Evolutionary conservation across 1,140 invertebrate species (phyloP).

Genomic region (Charaxes varanes): DNA sequence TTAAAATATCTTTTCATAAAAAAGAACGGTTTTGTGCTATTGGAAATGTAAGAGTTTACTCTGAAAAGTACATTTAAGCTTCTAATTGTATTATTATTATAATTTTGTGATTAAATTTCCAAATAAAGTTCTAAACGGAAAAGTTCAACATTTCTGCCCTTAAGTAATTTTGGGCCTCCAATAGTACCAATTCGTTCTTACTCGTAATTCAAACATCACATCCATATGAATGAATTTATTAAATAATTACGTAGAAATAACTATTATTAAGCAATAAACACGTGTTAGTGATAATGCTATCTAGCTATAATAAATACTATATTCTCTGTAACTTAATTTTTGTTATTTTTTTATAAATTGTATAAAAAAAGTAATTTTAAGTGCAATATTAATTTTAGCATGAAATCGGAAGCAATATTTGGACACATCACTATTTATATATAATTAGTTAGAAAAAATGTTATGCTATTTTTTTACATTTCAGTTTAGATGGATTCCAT

Average conservation of each 20-base stretch:
- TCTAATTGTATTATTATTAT: too few species aligned
- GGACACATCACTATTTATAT: slow-evolving; percentile 50
- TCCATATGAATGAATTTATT: slow-evolving; percentile 56
- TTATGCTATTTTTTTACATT: slow-evolving; percentile 1
- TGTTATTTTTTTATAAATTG: slow-evolving; percentile 19
- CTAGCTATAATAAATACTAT: slow-evolving; percentile 31
- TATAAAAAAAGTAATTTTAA: slow-evolving; percentile 19
- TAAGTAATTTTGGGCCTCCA: too few species aligned
- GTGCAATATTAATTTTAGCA: slow-evolving; percentile 60
- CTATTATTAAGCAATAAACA: slow-evolving; percentile 60
- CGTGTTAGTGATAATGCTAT: slow-evolving; percentile 66
- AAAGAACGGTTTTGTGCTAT: too few species aligned
- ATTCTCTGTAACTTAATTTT: slow-evolving; percentile 19
- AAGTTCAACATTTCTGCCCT: too few species aligned
- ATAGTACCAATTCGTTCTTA: too few species aligned
- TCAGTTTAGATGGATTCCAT: slow-evolving; percentile 4
- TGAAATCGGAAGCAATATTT: slow-evolving; percentile 54
- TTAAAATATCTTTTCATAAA: too few species aligned
- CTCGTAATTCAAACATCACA: too few species aligned
- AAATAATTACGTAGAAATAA: slow-evolving; percentile 36
- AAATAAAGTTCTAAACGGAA: too few species aligned
- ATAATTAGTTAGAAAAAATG: slow-evolving; percentile 5
- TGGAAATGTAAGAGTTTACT: too few species aligned
- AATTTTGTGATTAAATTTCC: too few species aligned
- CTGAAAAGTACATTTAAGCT: too few species aligned